These are phyloP conservation scores for Hesperia comma DNA, from an alignment of 2,888 invertebrate genomes.

Conservation along the genomic window DNA sequence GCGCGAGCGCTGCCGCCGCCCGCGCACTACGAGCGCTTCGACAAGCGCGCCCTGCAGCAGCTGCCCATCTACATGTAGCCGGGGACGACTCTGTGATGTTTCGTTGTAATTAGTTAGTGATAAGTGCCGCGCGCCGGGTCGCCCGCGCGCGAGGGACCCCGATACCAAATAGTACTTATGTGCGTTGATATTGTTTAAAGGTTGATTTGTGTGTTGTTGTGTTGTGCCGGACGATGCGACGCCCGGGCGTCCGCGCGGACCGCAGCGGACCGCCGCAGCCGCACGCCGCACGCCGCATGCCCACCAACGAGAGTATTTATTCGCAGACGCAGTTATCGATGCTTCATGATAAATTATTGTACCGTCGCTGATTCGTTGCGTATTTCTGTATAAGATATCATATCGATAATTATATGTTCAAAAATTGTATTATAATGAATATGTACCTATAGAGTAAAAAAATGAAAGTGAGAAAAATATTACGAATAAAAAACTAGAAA, in stretches of 20 bases:
- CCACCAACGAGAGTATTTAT: slow-evolving; percentile 77
- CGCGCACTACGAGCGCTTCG: slow-evolving; percentile 76
- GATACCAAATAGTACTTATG: slow-evolving; percentile 79
- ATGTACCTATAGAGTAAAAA: slow-evolving; percentile 82
- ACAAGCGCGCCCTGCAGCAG: slow-evolving; percentile 81
- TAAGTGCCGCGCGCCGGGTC: slow-evolving; percentile 57
- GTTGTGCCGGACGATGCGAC: slow-evolving; percentile 63
- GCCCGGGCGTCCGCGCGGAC: slow-evolving; percentile 41
- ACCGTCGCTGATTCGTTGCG: slow-evolving; percentile 80
- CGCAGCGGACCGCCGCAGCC: slow-evolving; percentile 45
- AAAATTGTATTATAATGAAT: slow-evolving; percentile 81
- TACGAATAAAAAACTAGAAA: slow-evolving; percentile 77
- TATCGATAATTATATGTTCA: slow-evolving; percentile 84
- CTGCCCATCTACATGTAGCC: slow-evolving; percentile 82
- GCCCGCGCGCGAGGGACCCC: slow-evolving; percentile 56
- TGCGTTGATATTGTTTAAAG: slow-evolving; percentile 77
- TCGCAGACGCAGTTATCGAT: slow-evolving; percentile 76
- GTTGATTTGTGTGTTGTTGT: slow-evolving; percentile 77
- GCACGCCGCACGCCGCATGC: slow-evolving; percentile 47
- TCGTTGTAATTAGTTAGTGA: slow-evolving; percentile 75
- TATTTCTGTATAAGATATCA: slow-evolving; percentile 81
- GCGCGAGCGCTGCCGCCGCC: slow-evolving; percentile 71
- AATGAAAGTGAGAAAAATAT: slow-evolving; percentile 84
- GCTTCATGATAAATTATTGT: slow-evolving; percentile 78
- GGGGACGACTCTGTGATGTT: slow-evolving; percentile 71